phyloP scores from a whole-genome alignment of 2,888 invertebrate genomes.

The Idaea biselata region DNA sequence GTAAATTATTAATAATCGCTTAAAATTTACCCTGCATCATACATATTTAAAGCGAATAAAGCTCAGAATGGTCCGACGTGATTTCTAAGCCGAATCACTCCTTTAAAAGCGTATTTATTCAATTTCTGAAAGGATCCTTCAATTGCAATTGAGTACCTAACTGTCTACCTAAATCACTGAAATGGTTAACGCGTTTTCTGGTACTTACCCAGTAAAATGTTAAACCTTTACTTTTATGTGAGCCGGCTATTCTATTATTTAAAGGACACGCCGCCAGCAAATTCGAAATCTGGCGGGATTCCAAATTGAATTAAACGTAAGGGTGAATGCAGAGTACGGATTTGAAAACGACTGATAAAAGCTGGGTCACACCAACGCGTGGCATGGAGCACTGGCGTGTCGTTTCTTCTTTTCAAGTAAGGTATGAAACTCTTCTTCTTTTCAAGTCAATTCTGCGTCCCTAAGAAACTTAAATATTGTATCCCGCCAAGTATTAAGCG shows the following conservation, averaged over 20 bases:
- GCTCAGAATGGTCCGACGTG: background rate
- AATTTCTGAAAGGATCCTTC: background rate
- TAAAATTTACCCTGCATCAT: background rate
- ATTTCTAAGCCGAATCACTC: background rate
- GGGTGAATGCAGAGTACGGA: constrained; percentile 51
- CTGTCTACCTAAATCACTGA: constrained; percentile 1
- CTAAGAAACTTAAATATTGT: no score
- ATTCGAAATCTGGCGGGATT: constrained; percentile 69
- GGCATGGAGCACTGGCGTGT: no score
- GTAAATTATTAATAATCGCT: background rate
- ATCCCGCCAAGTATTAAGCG: no score
- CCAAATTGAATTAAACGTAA: constrained; percentile 77
- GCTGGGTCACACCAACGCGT: no score
- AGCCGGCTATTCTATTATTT: constrained; percentile 69
- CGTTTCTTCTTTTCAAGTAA: no score
- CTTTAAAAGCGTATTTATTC: background rate
- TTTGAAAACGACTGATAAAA: background rate
- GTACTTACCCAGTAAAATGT: constrained; percentile 38
- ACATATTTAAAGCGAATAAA: background rate
- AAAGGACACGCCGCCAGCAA: constrained; percentile 67
- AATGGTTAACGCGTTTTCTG: constrained; percentile 32
- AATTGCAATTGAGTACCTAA: background rate
- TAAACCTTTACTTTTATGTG: constrained; percentile 52
- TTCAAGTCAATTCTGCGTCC: no score
- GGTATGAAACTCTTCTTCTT: no score